These are phyloP conservation scores for Diplodus puntazzo DNA, from an alignment of 2,797 vertebrate species.

Conservation along the genomic window DNA sequence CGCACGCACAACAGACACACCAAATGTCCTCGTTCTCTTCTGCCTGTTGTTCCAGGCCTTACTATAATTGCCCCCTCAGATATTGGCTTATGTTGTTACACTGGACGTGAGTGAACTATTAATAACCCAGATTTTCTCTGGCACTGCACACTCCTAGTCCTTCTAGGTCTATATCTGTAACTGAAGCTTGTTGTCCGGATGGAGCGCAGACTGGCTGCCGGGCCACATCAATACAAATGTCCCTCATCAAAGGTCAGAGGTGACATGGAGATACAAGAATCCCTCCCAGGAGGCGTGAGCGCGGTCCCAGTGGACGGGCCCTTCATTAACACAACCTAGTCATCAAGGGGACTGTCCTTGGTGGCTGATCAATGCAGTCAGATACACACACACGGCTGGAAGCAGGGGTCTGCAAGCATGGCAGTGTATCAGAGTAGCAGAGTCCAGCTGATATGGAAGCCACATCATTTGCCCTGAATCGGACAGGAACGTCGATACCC, in stretches of 20 bases:
- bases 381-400: constrained; percentile 23
- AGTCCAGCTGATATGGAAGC: constrained; percentile 32
- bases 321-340: constrained; percentile 32
- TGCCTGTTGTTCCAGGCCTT: constrained; percentile 13
- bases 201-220: constrained; percentile 38
- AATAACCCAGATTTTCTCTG: constrained; percentile 46
- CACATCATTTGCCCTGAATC: background rate
- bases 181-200: constrained; percentile 29
- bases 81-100: constrained; percentile 54
- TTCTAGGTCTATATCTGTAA: constrained; percentile 43
- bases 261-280: constrained; percentile 47
- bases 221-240: constrained; percentile 63
- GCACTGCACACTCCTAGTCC: constrained; percentile 22
- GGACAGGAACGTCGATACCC: constrained; percentile 25
- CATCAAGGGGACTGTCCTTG: constrained; percentile 37
- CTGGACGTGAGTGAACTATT: constrained; percentile 30
- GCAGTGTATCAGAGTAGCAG: background rate
- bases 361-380: constrained; percentile 47
- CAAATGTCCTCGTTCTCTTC: constrained; percentile 13
- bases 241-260: constrained; percentile 61
- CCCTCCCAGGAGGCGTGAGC: constrained; percentile 25
- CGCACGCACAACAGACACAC: constrained; percentile 13
- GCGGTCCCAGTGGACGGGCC: constrained; percentile 31
- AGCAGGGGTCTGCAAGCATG: constrained; percentile 3
- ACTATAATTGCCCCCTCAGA: constrained; percentile 26